Evolutionary conservation across 2,113 vertebrate species (phyloP).

Genomic region (Lophura nycthemera): DNA sequence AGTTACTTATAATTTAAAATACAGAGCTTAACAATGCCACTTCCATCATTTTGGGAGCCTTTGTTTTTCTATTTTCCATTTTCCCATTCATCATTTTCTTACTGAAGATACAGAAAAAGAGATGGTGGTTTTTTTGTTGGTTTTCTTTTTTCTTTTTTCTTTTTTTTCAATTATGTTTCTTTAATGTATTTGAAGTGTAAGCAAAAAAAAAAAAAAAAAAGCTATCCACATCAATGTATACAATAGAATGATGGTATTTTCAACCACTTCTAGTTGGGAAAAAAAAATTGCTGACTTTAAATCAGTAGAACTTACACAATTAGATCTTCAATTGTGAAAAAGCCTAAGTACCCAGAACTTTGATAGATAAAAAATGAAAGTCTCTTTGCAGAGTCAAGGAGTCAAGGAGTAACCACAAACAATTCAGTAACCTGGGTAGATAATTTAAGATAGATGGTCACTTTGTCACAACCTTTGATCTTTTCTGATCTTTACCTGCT

Average conservation of each 20-base stretch:
- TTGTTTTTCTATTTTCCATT: conserved; percentile 47
- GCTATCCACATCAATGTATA: not conserved
- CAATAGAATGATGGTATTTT: conserved; percentile 23
- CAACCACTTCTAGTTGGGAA: not conserved
- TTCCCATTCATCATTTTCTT: conserved; percentile 68
- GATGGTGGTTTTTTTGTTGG: not conserved
- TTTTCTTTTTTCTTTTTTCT: conserved; percentile 15
- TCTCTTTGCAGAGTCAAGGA: not conserved
- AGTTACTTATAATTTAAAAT: conserved; percentile 72
- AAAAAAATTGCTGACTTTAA: not conserved
- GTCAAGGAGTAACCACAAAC: not conserved
- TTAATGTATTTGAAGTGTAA: conserved; percentile 48
- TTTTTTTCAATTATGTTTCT: conserved; percentile 46
- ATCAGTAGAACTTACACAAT: not conserved
- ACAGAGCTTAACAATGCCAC: conserved; percentile 53
- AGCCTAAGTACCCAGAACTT: not conserved
- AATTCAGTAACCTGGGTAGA: not conserved
- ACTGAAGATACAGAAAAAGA: conserved; percentile 49
- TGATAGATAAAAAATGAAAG: not conserved
- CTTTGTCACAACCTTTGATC: not conserved
- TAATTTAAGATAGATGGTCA: not conserved
- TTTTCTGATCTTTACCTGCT: not conserved
- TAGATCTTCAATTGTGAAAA: not conserved
- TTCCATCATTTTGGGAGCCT: conserved; percentile 52
- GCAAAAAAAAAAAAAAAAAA: conserved; percentile 40